phyloP scores from a whole-genome alignment of 1,140 invertebrate genomes.

The Tribolium madens region DNA sequence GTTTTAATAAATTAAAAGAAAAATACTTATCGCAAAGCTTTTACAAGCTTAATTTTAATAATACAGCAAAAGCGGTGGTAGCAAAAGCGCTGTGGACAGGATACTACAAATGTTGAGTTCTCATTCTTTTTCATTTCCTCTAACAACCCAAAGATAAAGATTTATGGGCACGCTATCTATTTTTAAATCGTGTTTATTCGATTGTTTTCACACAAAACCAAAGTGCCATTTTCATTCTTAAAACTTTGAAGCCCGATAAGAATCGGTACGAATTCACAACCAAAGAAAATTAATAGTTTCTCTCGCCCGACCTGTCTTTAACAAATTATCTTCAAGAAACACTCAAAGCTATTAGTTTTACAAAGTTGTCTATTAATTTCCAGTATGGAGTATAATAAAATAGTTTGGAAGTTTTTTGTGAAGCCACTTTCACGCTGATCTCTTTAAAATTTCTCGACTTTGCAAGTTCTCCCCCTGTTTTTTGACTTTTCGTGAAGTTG shows the following conservation, averaged over 20 bases:
- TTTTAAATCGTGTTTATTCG: conserved; percentile 31
- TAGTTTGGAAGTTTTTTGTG: not conserved
- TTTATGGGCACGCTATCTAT: conserved; percentile 35
- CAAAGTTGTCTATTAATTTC: not conserved
- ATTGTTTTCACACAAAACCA: conserved; percentile 30
- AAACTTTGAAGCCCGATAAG: conserved; percentile 18
- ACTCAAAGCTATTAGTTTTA: not conserved
- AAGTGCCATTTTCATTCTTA: conserved; percentile 4
- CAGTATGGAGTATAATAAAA: not conserved
- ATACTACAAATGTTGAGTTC: conserved; percentile 9
- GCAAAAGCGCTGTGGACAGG: not conserved
- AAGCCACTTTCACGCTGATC: not conserved
- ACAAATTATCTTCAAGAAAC: not conserved
- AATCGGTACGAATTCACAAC: not conserved
- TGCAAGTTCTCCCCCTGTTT: not conserved
- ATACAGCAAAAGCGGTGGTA: not conserved
- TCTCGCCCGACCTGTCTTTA: not conserved
- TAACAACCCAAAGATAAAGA: conserved; percentile 34
- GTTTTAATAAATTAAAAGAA: too few relatives aligned
- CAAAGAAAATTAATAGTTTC: conserved; percentile 21
- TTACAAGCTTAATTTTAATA: not conserved
- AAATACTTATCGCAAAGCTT: too few relatives aligned
- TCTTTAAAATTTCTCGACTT: not conserved
- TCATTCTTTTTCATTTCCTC: conserved; percentile 32
- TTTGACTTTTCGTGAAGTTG: conserved; percentile 24